Evolutionary conservation across 2,888 invertebrate species (phyloP).

Genomic region (Phaedon cochleariae): DNA sequence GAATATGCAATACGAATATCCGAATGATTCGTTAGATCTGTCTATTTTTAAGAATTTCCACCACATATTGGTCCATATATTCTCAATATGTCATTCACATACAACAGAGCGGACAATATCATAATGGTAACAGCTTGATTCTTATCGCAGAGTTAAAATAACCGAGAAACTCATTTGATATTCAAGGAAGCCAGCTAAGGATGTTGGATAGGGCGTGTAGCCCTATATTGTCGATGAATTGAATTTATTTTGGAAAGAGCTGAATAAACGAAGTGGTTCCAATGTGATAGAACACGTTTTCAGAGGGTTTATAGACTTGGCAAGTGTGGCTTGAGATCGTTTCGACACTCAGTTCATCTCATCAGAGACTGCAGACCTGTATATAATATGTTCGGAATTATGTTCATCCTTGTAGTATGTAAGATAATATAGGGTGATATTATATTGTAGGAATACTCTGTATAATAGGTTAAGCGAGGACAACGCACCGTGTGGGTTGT

Average conservation of each 20-base stretch:
- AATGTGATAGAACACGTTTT: slow-evolving; percentile 19
- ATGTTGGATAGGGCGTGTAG: slow-evolving; percentile 27
- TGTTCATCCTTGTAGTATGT: no score
- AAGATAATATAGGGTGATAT: no score
- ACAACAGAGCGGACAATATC: slow-evolving; percentile 20
- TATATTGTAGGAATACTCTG: no score
- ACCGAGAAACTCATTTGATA: slow-evolving; percentile 26
- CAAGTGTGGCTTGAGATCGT: no score
- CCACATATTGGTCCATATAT: slow-evolving; percentile 16
- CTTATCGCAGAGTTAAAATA: slow-evolving; percentile 24
- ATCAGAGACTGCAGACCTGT: no score
- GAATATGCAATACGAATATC: no score
- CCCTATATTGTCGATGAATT: slow-evolving; percentile 38
- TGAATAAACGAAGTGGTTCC: slow-evolving; percentile 26
- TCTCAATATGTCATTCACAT: slow-evolving; percentile 33
- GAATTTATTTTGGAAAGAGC: slow-evolving; percentile 30
- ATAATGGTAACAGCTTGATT: slow-evolving; percentile 38
- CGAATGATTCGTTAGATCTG: no score
- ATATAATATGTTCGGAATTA: no score
- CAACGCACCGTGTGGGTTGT: no score
- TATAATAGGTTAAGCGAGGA: no score
- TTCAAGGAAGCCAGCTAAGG: slow-evolving; percentile 23
- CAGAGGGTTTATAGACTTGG: not conserved
- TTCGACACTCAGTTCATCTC: no score
- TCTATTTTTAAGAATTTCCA: no score